Percentiles rank a stretch among this genome's conserved stretches.
phyloP scores from a whole-genome alignment of 2,888 invertebrate genomes.

The Luffia ferchaultella region DNA sequence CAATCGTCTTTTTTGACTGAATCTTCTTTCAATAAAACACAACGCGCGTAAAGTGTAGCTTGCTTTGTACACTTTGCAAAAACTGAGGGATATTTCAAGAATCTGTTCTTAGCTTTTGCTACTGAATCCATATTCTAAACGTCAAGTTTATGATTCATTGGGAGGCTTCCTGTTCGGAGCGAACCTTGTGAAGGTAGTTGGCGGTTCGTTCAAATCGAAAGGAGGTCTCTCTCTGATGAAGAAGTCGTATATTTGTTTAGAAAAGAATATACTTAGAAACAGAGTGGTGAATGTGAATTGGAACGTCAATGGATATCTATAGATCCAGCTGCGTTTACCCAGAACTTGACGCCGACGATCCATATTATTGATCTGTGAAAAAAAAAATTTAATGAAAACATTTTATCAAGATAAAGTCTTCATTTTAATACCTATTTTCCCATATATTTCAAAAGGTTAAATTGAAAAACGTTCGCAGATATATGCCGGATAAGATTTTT shows the following conservation, averaged over 20 bases:
- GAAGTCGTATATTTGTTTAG: conserved; percentile 75
- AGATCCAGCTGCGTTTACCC: conserved; percentile 67
- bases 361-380: conserved; percentile 27
- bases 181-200: conserved; percentile 23
- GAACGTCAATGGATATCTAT: conserved; percentile 68
- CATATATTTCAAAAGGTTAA: too few species aligned
- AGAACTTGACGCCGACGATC: conserved; percentile 46
- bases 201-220: conserved; percentile 34
- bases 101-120: conserved; percentile 74
- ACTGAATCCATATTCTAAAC: conserved; percentile 77
- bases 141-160: conserved; percentile 11
- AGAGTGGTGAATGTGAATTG: conserved; percentile 58
- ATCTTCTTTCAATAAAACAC: conserved; percentile 78
- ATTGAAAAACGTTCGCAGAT: too few species aligned
- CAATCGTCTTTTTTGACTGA: conserved; percentile 78
- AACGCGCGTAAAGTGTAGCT: conserved; percentile 78
- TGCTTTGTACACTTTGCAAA: conserved; percentile 76
- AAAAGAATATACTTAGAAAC: conserved; percentile 69
- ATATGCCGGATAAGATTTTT: too few species aligned
- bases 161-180: conserved; percentile 9
- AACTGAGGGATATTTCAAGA: conserved; percentile 77
- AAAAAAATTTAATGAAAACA: too few species aligned
- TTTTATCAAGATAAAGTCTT: too few species aligned
- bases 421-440: too few species aligned
- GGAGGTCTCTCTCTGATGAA: conserved; percentile 44